Conservation (phyloP, 2,888 invertebrate species). For the Cantharis lateralis region DNA sequence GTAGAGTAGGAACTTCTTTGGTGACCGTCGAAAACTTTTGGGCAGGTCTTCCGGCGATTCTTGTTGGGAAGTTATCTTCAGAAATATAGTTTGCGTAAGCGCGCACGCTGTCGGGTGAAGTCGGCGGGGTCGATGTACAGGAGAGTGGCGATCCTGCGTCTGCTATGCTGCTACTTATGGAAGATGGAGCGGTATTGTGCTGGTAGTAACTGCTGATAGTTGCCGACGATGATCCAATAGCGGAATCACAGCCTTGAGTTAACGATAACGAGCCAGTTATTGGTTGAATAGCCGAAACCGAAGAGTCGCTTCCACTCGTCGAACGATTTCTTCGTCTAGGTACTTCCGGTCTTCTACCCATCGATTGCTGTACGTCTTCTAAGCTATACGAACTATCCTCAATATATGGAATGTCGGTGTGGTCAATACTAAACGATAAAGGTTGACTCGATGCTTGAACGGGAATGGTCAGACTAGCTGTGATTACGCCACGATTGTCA, state of each 20-base stretch:
- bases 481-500: conserved; percentile 69
- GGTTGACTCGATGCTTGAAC: conserved; percentile 43
- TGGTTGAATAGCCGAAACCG: conserved; percentile 52
- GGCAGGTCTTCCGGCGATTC: neutral
- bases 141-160: conserved; percentile 60
- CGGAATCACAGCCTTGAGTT: conserved; percentile 62
- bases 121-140: conserved; percentile 64
- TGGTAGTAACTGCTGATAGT: conserved; percentile 59
- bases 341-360: conserved; percentile 49
- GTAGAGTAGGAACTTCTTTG: conserved; percentile 52
- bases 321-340: conserved; percentile 57
- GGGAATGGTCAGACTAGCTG: conserved; percentile 81
- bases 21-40: conserved; percentile 42
- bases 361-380: conserved; percentile 49
- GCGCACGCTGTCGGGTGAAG: conserved; percentile 61
- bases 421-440: conserved; percentile 62
- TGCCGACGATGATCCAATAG: conserved; percentile 68
- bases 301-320: conserved; percentile 59
- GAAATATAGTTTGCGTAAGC: conserved; percentile 62
- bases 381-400: conserved; percentile 58
- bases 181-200: conserved; percentile 53
- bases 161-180: conserved; percentile 48
- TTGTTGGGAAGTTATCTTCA: conserved; percentile 47
- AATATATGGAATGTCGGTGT: conserved; percentile 69
- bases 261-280: conserved; percentile 54